Percentiles rank a stretch among this genome's conserved stretches.
These are phyloP conservation scores for Junonia oenone DNA, from an alignment of 2,888 invertebrate genomes.

Conservation along the genomic window DNA sequence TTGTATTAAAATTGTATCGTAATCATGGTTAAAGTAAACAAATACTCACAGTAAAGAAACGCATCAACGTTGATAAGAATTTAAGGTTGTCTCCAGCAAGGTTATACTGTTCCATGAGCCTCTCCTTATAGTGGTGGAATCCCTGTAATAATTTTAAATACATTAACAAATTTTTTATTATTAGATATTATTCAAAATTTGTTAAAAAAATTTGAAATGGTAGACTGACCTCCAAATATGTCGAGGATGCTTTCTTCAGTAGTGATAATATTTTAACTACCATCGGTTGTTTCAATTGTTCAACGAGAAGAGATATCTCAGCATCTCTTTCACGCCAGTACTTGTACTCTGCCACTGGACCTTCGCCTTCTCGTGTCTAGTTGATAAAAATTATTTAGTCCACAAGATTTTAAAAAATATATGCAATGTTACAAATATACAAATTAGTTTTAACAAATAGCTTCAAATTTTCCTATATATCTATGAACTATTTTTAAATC, in stretches of 20 bases:
- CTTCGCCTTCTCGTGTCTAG: constrained; percentile 82
- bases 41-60: constrained; percentile 82
- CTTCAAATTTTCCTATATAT: too few relatives aligned
- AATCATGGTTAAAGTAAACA: not conserved
- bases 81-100: constrained; percentile 89
- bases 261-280: constrained; percentile 81
- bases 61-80: constrained; percentile 85
- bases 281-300: constrained; percentile 88
- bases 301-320: constrained; percentile 86
- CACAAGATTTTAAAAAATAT: not conserved
- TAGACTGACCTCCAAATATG: constrained; percentile 74
- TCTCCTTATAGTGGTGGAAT: constrained; percentile 81
- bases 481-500: too few relatives aligned
- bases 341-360: constrained; percentile 91
- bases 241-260: constrained; percentile 75
- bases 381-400: not conserved
- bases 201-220: too few relatives aligned
- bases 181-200: too few relatives aligned
- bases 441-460: too few relatives aligned
- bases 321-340: constrained; percentile 92
- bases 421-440: not conserved
- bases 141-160: constrained; percentile 68
- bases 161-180: too few relatives aligned
- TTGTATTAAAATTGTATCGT: not conserved
- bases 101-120: constrained; percentile 82